Evolutionary conservation across 2,797 vertebrate genomes (phyloP).

Genomic region (Chanos chanos): DNA sequence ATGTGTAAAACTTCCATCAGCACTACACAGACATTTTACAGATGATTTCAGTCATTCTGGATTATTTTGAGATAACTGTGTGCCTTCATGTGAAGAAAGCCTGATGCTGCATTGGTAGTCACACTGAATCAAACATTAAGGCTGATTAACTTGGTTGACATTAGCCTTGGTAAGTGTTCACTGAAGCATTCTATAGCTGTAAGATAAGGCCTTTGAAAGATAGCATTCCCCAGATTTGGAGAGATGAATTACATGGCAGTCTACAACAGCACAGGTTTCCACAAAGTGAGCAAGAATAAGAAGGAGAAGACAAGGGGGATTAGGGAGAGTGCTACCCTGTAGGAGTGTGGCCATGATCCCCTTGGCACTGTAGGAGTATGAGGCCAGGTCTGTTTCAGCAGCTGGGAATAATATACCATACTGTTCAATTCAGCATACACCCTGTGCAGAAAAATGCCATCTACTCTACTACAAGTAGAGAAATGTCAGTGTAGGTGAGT

Average conservation of each 20-base stretch:
- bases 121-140: too few species aligned
- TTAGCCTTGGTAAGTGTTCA: too few species aligned
- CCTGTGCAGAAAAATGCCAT: background rate
- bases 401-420: constrained; percentile 7
- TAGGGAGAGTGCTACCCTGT: constrained; percentile 41
- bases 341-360: background rate
- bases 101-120: too few species aligned
- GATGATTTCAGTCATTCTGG: too few species aligned
- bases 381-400: constrained; percentile 20
- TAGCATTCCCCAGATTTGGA: constrained; percentile 17
- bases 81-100: too few species aligned
- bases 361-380: constrained; percentile 34
- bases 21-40: too few species aligned
- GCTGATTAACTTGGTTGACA: too few species aligned
- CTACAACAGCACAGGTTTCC: constrained; percentile 31
- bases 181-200: constrained; percentile 40
- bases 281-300: constrained; percentile 6
- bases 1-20: too few species aligned
- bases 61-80: too few species aligned
- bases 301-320: constrained; percentile 11
- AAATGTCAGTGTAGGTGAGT: background rate
- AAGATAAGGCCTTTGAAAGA: constrained; percentile 29
- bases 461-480: background rate
- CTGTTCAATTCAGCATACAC: constrained; percentile 10
- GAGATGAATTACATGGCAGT: constrained; percentile 44